These are phyloP conservation scores for Nymphicus hollandicus DNA, from an alignment of 2,113 vertebrate species.

Conservation along the genomic window DNA sequence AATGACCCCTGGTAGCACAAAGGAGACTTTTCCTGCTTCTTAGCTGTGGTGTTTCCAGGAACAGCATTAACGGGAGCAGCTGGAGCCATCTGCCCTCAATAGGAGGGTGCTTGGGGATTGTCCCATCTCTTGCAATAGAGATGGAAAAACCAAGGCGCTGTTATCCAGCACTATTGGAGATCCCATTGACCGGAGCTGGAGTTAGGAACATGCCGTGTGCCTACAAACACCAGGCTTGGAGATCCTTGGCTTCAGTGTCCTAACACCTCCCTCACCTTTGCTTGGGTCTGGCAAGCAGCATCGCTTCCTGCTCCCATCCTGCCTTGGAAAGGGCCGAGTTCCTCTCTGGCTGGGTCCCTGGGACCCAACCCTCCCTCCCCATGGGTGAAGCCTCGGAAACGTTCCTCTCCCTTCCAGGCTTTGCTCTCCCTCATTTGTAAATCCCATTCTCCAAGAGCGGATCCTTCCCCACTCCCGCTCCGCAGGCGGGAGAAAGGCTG, in stretches of 20 bases:
- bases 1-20: neutral
- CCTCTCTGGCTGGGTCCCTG: neutral
- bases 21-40: neutral
- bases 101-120: neutral
- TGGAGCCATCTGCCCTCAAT: neutral
- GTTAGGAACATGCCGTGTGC: fast-evolving
- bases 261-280: neutral
- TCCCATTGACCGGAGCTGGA: neutral
- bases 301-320: fast-evolving
- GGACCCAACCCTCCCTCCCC: neutral
- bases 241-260: neutral
- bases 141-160: neutral
- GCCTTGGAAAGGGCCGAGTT: neutral
- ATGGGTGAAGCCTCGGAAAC: neutral
- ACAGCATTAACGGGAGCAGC: constrained; percentile 1
- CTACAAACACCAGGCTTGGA: neutral
- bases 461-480: neutral
- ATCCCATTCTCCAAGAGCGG: neutral
- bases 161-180: neutral
- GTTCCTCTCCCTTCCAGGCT: neutral
- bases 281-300: neutral
- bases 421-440: neutral
- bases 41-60: constrained; percentile 1
- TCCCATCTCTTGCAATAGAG: neutral
- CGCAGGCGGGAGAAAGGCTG: neutral